These are phyloP conservation scores for Tinea trinotella DNA, from an alignment of 2,888 invertebrate genomes.

Conservation along the genomic window DNA sequence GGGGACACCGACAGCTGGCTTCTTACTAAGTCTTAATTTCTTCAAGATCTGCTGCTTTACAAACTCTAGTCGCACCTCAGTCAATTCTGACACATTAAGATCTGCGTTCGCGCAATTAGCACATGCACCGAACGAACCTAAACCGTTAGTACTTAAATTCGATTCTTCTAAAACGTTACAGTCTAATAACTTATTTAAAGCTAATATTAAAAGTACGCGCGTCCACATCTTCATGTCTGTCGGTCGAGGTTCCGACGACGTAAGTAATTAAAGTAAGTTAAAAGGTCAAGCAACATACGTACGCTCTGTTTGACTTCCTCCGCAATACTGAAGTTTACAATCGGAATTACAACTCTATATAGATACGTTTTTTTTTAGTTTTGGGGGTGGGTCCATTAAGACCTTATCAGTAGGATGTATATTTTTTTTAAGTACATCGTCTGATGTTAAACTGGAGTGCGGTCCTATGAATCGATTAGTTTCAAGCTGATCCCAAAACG, in stretches of 20 bases:
- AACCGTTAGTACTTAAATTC: neutral
- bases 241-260: slow-evolving; percentile 41
- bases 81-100: slow-evolving; percentile 67
- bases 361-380: neutral
- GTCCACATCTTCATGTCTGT: slow-evolving; percentile 28
- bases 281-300: slow-evolving; percentile 54
- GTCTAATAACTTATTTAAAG: slow-evolving; percentile 33
- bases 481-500: too few relatives aligned
- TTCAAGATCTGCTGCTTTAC: slow-evolving; percentile 89
- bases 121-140: slow-evolving; percentile 41
- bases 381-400: neutral
- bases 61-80: slow-evolving; percentile 81
- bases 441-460: too few relatives aligned
- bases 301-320: slow-evolving; percentile 30
- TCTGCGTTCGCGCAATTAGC: slow-evolving; percentile 61
- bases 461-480: too few relatives aligned
- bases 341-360: slow-evolving; percentile 14
- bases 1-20: slow-evolving; percentile 76
- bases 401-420: too few relatives aligned
- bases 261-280: slow-evolving; percentile 49
- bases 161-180: slow-evolving; percentile 39
- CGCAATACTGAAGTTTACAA: slow-evolving; percentile 38
- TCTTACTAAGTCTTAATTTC: slow-evolving; percentile 82
- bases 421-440: too few relatives aligned
- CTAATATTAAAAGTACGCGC: slow-evolving; percentile 42